Evolutionary conservation across 2,888 invertebrate species (phyloP).

Genomic region (Hybos culiciformis): DNA sequence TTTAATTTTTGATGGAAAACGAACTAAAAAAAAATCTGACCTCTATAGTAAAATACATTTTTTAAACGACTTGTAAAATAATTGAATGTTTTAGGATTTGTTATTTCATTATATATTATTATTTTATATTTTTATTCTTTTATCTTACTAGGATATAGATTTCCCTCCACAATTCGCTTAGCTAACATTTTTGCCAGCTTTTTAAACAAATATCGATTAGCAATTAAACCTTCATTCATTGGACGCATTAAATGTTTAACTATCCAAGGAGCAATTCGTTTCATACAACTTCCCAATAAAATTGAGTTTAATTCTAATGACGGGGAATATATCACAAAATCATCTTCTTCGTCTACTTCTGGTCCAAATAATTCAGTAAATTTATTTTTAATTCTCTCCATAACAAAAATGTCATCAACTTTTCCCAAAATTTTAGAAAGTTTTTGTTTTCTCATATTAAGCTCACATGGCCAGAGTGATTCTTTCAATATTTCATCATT

Average conservation of each 20-base stretch:
- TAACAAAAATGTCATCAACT: constrained; percentile 23
- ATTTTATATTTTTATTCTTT: background rate
- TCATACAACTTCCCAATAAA: constrained; percentile 25
- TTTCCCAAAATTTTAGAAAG: constrained; percentile 21
- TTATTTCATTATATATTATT: too few relatives aligned
- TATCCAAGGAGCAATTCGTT: constrained; percentile 31
- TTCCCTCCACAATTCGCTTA: constrained; percentile 21
- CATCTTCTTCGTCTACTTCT: constrained; percentile 31
- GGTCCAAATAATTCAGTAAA: constrained; percentile 27
- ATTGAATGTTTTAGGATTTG: too few relatives aligned
- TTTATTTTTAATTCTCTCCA: constrained; percentile 22
- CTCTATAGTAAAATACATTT: too few relatives aligned
- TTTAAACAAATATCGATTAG: constrained; percentile 29
- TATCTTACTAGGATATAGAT: constrained; percentile 26
- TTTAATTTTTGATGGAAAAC: too few relatives aligned
- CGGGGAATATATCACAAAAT: constrained; percentile 27
- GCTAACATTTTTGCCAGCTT: constrained; percentile 28
- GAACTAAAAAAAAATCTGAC: too few relatives aligned
- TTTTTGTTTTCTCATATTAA: constrained; percentile 23
- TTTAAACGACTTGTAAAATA: too few relatives aligned
- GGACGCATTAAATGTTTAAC: constrained; percentile 29
- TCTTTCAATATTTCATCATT: constrained; percentile 16
- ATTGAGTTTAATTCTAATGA: constrained; percentile 28
- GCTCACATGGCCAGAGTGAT: constrained; percentile 32
- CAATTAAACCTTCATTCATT: constrained; percentile 26